Evolutionary conservation across 2,797 vertebrate genomes (phyloP).

Genomic region (Remorina albescens): DNA sequence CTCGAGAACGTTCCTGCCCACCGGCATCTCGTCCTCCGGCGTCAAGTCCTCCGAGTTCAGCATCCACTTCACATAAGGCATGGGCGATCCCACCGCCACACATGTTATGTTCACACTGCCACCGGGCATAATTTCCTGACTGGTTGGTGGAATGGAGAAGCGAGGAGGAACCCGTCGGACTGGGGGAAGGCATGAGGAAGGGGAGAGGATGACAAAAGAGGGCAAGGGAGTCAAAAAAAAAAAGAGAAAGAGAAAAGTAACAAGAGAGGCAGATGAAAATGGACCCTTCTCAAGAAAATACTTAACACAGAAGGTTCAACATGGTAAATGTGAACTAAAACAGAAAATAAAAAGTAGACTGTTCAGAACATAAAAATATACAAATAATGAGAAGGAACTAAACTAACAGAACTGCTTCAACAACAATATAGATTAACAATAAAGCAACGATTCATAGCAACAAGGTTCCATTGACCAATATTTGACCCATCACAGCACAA

Average conservation of each 20-base stretch:
- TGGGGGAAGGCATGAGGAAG: constrained; percentile 84
- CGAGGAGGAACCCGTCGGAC: constrained; percentile 98
- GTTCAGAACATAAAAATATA: constrained; percentile 78
- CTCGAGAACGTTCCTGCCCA: constrained; percentile 97
- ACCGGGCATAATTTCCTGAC: constrained; percentile 98
- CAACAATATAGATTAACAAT: constrained; percentile 94
- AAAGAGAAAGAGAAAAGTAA: constrained; percentile 88
- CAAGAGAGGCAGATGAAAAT: constrained; percentile 86
- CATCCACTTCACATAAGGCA: constrained; percentile 99
- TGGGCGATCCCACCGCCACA: constrained; percentile 97
- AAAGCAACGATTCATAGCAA: constrained; percentile 98
- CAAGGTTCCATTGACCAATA: constrained; percentile 97
- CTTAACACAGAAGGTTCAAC: constrained; percentile 82
- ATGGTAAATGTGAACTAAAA: constrained; percentile 82
- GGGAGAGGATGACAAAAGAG: constrained; percentile 79
- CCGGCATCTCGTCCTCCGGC: constrained; percentile 98
- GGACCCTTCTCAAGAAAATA: constrained; percentile 82
- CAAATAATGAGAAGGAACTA: constrained; percentile 88
- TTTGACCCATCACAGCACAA: constrained; percentile 98
- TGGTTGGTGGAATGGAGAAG: constrained; percentile 98
- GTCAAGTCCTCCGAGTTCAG: constrained; percentile 97
- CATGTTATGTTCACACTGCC: constrained; percentile 99
- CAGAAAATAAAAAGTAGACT: constrained; percentile 86
- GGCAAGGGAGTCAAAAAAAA: constrained; percentile 80
- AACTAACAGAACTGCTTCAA: constrained; percentile 93